Evolutionary conservation across 2,113 vertebrate genomes (phyloP).

Genomic region (Microcebus jonahi): DNA sequence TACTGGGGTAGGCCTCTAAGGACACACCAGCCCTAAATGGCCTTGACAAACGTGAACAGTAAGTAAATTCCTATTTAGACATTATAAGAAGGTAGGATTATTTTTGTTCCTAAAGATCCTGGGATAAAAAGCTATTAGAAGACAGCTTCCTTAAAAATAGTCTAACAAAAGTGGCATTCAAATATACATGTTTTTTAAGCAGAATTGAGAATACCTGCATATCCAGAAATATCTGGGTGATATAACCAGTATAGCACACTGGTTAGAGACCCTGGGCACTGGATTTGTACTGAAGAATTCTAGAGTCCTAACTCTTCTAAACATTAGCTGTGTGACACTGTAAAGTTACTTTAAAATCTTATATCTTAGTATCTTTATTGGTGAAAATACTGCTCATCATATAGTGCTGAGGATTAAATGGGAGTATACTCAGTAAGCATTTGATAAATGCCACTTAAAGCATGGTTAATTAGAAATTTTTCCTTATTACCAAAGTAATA

Average conservation of each 20-base stretch:
- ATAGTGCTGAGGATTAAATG: not conserved
- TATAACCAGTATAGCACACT: not conserved
- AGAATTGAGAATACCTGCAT: not conserved
- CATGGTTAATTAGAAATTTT: not conserved
- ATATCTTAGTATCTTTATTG: not conserved
- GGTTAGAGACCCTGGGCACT: not conserved
- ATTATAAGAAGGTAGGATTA: not conserved
- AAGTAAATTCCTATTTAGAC: not conserved
- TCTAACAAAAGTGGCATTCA: conserved; percentile 3
- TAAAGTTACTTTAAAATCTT: conserved; percentile 33
- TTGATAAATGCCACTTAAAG: not conserved
- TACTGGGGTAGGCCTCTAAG: not conserved
- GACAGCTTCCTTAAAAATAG: not conserved
- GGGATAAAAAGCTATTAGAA: not conserved
- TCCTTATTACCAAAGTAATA: conserved; percentile 4
- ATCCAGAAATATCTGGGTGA: not conserved
- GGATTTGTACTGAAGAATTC: not conserved
- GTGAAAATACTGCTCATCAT: not conserved
- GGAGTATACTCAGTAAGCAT: not conserved
- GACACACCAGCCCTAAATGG: not conserved
- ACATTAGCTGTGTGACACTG: not conserved
- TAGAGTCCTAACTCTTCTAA: not conserved
- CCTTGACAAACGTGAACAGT: not conserved
- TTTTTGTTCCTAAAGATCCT: conserved; percentile 30
- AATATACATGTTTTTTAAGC: not conserved